Evolutionary conservation across 2,113 vertebrate species (phyloP), one percentile per base, ranked within the genome.

Genomic region (Pica pica): DNA sequence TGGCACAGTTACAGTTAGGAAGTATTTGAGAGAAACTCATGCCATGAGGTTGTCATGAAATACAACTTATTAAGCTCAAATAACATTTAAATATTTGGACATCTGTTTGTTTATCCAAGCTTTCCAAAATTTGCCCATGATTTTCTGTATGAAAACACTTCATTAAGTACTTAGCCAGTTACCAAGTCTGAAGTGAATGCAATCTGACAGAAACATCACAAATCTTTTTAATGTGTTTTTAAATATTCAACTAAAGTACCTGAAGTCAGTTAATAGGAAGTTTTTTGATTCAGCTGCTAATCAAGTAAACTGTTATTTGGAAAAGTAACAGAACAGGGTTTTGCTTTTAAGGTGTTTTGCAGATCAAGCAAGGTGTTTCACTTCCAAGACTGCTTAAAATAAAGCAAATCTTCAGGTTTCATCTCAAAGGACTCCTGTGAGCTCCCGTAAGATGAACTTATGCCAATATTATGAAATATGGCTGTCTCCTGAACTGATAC

Each of bases 51-150:
- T 83, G 67, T 76, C 61, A 57, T 0, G 0, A 78, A 94, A 55
- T 26, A 64, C 21, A 74, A 33, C 31, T 57, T 80, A 78, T 16
- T 78, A 64, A 65, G 37, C 76, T 94, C 63, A 80, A 95, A 64
- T 42, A 70, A 88, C n/a, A 65, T 95, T 87, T 93, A 89, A 82
- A 93, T 93, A 85, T 85, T 93, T 82, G 70, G 73, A 82, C 56
- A 71, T 81, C 20, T 92, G 69, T 71, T 92, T 52, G 53, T 68
- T 96, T 95, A 84, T 50, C 67, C 67, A 89, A 83, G 53, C 41
- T 76, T 89, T 91, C 57, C 46, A 52, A 89, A 92, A 30, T 64
- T 87, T 90, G 37, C 56, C 65, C 35, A 41, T 64, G 60, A 33
- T 68, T 81, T 96, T 87, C 67, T 91, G 27, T 83, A 55, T 77